These are phyloP conservation scores for Eupithecia centaureata DNA, from an alignment of 2,888 invertebrate species.

Conservation along the genomic window DNA sequence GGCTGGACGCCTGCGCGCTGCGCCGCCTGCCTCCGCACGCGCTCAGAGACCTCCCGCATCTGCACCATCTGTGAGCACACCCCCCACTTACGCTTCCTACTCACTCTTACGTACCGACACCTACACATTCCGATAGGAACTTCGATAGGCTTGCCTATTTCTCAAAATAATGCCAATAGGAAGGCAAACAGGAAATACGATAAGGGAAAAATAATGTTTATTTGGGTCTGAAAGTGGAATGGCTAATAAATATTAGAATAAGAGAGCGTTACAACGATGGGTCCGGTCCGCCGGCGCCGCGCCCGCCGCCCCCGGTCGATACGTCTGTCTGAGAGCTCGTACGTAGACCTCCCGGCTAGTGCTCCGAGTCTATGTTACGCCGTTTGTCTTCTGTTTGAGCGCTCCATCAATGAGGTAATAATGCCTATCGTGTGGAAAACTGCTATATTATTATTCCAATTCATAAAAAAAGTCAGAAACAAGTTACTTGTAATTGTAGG, in stretches of 20 bases:
- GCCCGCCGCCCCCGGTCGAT: neutral
- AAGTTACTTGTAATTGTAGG: too few relatives aligned
- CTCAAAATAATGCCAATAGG: neutral
- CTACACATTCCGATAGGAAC: too few relatives aligned
- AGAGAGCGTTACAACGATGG: constrained; percentile 7
- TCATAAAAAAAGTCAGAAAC: too few relatives aligned
- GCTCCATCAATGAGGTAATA: too few relatives aligned
- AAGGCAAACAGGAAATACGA: constrained; percentile 18
- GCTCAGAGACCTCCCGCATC: constrained; percentile 75
- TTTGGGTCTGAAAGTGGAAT: constrained; percentile 15
- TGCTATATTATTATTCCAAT: too few relatives aligned
- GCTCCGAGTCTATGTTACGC: too few relatives aligned
- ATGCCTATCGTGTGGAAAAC: too few relatives aligned
- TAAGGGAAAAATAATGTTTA: constrained; percentile 10
- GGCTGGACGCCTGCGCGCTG: constrained; percentile 85
- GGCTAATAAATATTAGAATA: constrained; percentile 28
- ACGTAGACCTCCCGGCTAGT: too few relatives aligned
- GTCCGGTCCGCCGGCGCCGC: neutral
- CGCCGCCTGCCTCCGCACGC: constrained; percentile 82
- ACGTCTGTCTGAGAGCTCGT: too few relatives aligned
- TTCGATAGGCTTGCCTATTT: neutral
- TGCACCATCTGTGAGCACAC: constrained; percentile 85
- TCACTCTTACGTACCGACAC: too few relatives aligned
- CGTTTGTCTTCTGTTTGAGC: too few relatives aligned
- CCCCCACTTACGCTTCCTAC: neutral